These are phyloP conservation scores for Babylonia areolata DNA, from an alignment of 1,140 invertebrate genomes.

Conservation along the genomic window DNA sequence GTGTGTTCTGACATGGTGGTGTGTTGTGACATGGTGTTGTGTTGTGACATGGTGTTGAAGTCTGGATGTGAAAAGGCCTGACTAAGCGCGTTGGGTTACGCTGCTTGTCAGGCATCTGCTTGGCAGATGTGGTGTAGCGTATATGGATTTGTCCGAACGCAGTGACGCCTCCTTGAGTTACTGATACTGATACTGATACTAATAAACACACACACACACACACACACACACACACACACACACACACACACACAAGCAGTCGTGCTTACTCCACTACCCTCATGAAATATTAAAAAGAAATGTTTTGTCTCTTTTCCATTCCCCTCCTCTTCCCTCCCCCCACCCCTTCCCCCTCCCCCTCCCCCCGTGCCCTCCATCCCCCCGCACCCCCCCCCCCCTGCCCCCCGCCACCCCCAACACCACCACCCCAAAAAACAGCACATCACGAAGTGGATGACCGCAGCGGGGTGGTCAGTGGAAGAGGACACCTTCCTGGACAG, in stretches of 20 bases:
- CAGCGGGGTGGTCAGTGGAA: constrained; percentile 84
- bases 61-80: no score
- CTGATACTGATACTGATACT: no score
- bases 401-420: background rate
- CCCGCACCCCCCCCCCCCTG: background rate
- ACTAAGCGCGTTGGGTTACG: no score
- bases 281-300: no score
- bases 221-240: background rate
- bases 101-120: no score
- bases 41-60: no score
- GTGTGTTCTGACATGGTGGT: no score
- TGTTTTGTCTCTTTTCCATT: background rate
- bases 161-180: no score
- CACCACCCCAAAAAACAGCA: constrained; percentile 77
- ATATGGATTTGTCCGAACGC: no score
- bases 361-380: background rate
- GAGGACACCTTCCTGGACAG: constrained; percentile 84
- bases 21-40: no score
- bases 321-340: background rate
- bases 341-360: background rate
- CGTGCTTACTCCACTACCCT: no score
- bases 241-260: background rate
- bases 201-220: background rate
- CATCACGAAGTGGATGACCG: constrained; percentile 82
- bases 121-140: no score